Evolutionary conservation across 2,888 invertebrate genomes (phyloP), one percentile per base, ranked within the genome.

Genomic region (Caradrina clavipalpis): DNA sequence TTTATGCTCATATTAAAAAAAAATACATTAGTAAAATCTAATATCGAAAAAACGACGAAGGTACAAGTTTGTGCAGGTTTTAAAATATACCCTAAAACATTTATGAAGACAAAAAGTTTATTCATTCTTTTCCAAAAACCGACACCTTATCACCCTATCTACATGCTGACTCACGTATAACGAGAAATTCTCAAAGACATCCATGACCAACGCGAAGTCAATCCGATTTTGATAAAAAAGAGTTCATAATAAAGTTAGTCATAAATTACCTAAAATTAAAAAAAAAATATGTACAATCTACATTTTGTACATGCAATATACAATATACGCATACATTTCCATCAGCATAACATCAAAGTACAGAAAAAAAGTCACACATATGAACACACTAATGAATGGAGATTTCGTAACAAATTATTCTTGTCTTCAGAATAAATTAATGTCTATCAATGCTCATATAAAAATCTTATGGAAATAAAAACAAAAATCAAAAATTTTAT

Each of bases 221-320:
- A 61, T 78, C 39, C 71, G 45, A 74, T 76, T 77, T 73, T 42
- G 57, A 81, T 74, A 65, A 72, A 69, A 68, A 80, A 62, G 50
- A 81, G 47, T 80, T 80, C 61, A 59, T 71, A 81, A 72, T 76
- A 79, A 83, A 85, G 81, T 76, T 84, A 83, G 67, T 82, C 82
- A 89, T 88, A 88, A 86, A 87, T 86, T 86, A 88, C 86, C 77
- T 88, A 86, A 85, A 81, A 78, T 80, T 78, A 85, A 82, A 83
- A 83, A n/a, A 68, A 76, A 83, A 79, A 80, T 87, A 89, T 92
- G 88, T 91, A 92, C 92, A 91, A 87, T 89, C 86, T 92, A 90
- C 85, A 88, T 85, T 92, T 92, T 92, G 91, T 91, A 93, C 91
- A 91, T 82, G 80, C 82, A 85, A 85, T 87, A 88, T 87, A 90